phyloP scores from a whole-genome alignment of 2,888 invertebrate species.

The Caenorhabditis wallacei region DNA sequence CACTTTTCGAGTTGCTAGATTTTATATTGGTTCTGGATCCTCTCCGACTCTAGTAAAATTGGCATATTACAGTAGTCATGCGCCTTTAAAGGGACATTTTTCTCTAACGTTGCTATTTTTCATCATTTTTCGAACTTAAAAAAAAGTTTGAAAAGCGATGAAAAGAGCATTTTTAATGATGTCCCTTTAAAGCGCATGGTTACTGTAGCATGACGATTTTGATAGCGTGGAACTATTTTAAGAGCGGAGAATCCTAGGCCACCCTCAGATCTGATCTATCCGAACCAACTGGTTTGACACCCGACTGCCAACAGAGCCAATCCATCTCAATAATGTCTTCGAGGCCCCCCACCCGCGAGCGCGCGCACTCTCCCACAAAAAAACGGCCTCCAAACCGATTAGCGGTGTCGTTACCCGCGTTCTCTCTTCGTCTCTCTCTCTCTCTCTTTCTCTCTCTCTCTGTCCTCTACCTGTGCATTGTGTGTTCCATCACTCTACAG shows the following conservation, averaged over 20 bases:
- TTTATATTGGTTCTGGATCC: not conserved
- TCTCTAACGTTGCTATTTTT: too few relatives aligned
- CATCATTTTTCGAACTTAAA: too few relatives aligned
- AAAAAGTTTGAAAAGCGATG: too few relatives aligned
- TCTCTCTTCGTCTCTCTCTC: constrained; percentile 12
- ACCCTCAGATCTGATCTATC: too few relatives aligned
- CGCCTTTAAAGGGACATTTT: too few relatives aligned
- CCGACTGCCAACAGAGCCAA: constrained; percentile 30
- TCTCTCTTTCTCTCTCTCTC: constrained; percentile 9
- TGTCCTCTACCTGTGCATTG: constrained; percentile 29
- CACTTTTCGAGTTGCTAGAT: not conserved
- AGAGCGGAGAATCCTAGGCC: too few relatives aligned
- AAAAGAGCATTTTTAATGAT: too few relatives aligned
- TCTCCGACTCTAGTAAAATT: too few relatives aligned
- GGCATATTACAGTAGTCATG: too few relatives aligned
- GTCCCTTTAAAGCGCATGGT: too few relatives aligned
- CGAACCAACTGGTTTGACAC: constrained; percentile 45
- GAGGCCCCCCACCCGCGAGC: not conserved
- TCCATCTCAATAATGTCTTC: constrained; percentile 59
- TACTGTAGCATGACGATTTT: too few relatives aligned
- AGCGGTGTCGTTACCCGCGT: constrained; percentile 56
- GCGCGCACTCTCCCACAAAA: constrained; percentile 19
- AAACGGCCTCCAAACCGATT: constrained; percentile 64
- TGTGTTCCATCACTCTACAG: constrained; percentile 21
- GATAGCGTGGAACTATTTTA: too few relatives aligned